These are phyloP conservation scores for Numenius arquata DNA, from an alignment of 2,113 vertebrate species.

Conservation along the genomic window DNA sequence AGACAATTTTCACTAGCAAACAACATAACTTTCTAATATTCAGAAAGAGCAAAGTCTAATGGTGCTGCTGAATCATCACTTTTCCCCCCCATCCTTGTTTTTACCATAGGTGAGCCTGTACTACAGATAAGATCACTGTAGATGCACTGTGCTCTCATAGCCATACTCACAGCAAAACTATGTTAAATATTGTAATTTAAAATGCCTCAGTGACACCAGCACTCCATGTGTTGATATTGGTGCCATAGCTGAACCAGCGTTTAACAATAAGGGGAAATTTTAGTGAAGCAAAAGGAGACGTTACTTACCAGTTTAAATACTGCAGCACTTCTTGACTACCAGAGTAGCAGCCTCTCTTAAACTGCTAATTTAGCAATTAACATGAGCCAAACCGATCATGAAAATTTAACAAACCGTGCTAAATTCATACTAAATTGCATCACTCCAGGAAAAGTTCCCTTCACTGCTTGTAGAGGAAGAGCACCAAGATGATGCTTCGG, in stretches of 20 bases:
- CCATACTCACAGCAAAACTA: background rate
- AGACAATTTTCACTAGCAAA: background rate
- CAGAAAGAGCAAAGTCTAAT: background rate
- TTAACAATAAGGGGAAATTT: background rate
- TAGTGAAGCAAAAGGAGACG: background rate
- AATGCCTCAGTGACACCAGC: background rate
- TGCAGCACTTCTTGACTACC: background rate
- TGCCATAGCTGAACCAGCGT: background rate
- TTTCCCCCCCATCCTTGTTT: background rate
- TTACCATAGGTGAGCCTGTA: background rate
- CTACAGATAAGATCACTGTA: background rate
- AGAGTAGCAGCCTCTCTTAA: background rate
- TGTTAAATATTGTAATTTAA: background rate
- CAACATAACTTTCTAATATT: background rate
- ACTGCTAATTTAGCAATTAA: background rate
- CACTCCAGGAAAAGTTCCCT: background rate
- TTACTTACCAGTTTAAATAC: background rate
- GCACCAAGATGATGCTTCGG: background rate
- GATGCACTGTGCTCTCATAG: background rate
- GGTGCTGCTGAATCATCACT: background rate
- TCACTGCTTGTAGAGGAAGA: background rate
- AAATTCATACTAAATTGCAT: background rate
- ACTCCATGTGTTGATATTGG: background rate
- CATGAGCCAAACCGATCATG: background rate
- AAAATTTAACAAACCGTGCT: background rate